Conservation (phyloP, 2,797 vertebrate genomes). For the Hyperoplus lanceolatus region DNA sequence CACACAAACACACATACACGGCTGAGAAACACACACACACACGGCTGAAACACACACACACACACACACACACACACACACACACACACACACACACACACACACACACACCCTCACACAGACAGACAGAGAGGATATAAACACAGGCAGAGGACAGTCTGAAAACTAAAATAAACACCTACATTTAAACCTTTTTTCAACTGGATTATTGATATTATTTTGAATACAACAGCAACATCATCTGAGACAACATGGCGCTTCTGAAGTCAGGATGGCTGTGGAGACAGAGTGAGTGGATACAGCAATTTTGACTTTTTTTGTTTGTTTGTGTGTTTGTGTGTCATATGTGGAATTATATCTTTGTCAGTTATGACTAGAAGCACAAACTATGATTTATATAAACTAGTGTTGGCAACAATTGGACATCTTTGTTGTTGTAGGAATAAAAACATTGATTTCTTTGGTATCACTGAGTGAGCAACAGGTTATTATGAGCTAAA, state of each 20-base stretch:
- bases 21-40: too few relatives aligned
- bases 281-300: constrained; percentile 85
- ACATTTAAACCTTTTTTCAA: not conserved
- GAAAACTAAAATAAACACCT: not conserved
- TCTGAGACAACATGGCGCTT: constrained; percentile 76
- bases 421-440: not conserved
- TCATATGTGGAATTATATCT: not conserved
- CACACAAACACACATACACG: too few relatives aligned
- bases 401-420: not conserved
- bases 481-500: not conserved
- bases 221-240: not conserved
- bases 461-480: not conserved
- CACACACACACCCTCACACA: too few relatives aligned
- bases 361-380: not conserved
- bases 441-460: not conserved
- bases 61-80: too few relatives aligned
- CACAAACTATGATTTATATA: not conserved
- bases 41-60: too few relatives aligned
- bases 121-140: constrained; percentile 43
- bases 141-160: constrained; percentile 19
- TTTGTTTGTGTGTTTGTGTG: not conserved
- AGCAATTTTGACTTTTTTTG: not conserved
- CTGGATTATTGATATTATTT: constrained; percentile 26
- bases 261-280: constrained; percentile 88
- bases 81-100: too few relatives aligned